Conservation (phyloP, 2,888 invertebrate species). For the Hemistola chrysoprasaria region DNA sequence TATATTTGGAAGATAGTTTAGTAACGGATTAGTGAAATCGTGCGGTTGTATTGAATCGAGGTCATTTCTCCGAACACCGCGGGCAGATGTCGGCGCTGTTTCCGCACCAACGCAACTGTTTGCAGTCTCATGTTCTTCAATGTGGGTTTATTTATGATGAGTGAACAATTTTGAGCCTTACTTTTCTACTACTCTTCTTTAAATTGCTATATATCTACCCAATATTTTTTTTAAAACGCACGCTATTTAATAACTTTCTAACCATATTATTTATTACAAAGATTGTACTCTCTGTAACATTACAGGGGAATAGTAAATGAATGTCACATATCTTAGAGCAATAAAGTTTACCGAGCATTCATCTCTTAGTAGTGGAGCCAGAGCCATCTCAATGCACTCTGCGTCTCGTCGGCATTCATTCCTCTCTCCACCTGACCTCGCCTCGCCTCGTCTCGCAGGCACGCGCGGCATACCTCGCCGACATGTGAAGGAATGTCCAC, state of each 20-base stretch:
- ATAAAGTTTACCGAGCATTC: background rate
- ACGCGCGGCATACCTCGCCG: background rate
- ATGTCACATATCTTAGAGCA: constrained; percentile 2
- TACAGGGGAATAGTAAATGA: background rate
- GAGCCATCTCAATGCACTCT: constrained; percentile 3
- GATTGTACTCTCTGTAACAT: too few relatives aligned
- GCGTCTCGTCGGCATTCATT: background rate
- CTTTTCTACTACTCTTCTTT: too few relatives aligned
- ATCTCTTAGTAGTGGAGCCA: background rate
- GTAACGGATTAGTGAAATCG: background rate
- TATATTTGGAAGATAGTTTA: too few relatives aligned
- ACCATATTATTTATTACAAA: too few relatives aligned
- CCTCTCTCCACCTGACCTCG: too few relatives aligned
- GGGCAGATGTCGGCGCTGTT: constrained; percentile 6
- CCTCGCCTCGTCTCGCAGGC: too few relatives aligned
- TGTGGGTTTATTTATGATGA: too few relatives aligned
- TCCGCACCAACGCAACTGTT: constrained; percentile 8
- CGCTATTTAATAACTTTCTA: too few relatives aligned
- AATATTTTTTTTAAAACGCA: too few relatives aligned
- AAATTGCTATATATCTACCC: too few relatives aligned
- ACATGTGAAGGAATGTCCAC: constrained; percentile 1
- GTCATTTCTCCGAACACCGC: constrained; percentile 1
- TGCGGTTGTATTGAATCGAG: constrained; percentile 5
- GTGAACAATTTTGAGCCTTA: too few relatives aligned
- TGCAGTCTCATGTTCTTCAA: too few relatives aligned